Conservation (phyloP, 37 sponge, comb jelly and placozoan species). For the Aplysina aerophoba region DNA sequence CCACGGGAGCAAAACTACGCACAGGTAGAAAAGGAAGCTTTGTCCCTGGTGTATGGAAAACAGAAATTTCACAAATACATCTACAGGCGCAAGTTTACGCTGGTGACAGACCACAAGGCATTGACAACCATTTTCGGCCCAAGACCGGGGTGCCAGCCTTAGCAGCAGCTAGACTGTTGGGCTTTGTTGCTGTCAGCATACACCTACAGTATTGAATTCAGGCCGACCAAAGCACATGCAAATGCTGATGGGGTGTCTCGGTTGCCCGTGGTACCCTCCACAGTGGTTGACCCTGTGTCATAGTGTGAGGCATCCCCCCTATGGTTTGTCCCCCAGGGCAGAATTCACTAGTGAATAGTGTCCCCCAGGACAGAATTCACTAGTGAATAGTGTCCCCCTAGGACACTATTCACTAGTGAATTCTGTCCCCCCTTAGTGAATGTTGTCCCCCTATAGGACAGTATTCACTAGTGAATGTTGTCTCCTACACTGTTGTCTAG, state of each 20-base stretch:
- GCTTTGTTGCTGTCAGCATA: conserved; percentile 31
- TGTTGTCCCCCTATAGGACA: too few species aligned
- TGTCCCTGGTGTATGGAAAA: conserved; percentile 38
- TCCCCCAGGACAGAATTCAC: too few species aligned
- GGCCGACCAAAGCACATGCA: neutral
- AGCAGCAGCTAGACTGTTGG: conserved; percentile 33
- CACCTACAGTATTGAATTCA: conserved; percentile 12
- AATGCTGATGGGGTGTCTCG: conserved; percentile 25
- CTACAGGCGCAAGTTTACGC: conserved; percentile 36
- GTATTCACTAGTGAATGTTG: too few species aligned
- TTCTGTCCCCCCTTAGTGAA: too few species aligned
- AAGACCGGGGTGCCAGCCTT: neutral
- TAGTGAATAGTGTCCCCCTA: too few species aligned
- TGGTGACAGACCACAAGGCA: conserved; percentile 51
- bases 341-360: too few species aligned
- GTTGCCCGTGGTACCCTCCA: too few species aligned
- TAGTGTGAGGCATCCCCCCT: too few species aligned
- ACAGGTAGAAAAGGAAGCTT: conserved; percentile 57
- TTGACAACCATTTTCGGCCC: neutral
- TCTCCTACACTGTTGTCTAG: too few species aligned
- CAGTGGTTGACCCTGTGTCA: too few species aligned
- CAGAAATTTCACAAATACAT: conserved; percentile 44
- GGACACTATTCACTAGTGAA: too few species aligned
- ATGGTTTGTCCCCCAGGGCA: too few species aligned
- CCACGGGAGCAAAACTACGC: conserved; percentile 36